These are phyloP conservation scores for Rhinoptilus africanus DNA, from an alignment of 2,113 vertebrate species.

Conservation along the genomic window DNA sequence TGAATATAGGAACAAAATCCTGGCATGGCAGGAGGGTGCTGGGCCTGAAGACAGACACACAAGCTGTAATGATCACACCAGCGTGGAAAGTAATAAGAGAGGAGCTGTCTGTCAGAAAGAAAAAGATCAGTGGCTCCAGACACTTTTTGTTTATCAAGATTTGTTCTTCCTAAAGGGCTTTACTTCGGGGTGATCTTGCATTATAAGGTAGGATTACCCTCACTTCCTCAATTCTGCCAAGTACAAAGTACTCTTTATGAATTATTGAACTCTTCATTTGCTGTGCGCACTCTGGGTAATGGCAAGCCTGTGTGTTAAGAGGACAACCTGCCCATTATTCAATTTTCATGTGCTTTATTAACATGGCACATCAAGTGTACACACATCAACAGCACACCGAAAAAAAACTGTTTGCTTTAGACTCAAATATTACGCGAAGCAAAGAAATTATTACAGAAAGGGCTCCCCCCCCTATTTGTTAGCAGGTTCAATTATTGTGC, in stretches of 20 bases:
- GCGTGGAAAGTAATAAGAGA: neutral
- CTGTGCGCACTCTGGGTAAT: neutral
- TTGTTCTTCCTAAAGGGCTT: constrained; percentile 36
- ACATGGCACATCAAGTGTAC: neutral
- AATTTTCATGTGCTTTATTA: constrained; percentile 5
- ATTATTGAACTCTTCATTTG: constrained; percentile 37
- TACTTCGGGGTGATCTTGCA: neutral
- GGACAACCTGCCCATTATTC: constrained; percentile 22
- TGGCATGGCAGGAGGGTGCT: neutral
- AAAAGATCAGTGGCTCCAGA: neutral
- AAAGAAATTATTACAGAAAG: neutral
- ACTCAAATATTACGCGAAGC: neutral
- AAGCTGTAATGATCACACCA: neutral
- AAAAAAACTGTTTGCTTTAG: neutral
- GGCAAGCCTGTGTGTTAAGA: constrained; percentile 1
- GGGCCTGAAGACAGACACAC: neutral
- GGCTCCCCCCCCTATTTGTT: neutral
- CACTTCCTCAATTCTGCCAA: neutral
- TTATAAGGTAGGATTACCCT: neutral
- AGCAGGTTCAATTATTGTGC: constrained; percentile 10
- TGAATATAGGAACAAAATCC: rapidly evolving
- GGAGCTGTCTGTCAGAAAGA: neutral
- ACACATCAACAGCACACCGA: neutral
- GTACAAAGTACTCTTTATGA: neutral
- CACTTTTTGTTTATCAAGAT: neutral